Evolutionary conservation across 2,797 vertebrate species (phyloP), one percentile per base, ranked within the genome.

Genomic region (Sebastes elongatus): DNA sequence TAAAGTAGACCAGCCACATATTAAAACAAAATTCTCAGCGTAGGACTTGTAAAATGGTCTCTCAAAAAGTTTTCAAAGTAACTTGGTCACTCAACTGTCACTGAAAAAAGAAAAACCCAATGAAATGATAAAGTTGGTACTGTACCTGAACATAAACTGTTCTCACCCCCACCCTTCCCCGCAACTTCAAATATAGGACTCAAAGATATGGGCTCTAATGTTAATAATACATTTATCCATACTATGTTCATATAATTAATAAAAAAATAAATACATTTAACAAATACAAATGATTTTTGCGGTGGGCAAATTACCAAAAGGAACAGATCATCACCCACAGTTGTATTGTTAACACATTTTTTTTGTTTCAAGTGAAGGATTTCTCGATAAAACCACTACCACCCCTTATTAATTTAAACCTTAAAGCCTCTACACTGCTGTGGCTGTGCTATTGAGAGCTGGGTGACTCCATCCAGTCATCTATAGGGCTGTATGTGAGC

Each of bases 181-280:
- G 1, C 76, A 82, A 82, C 67, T 79, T 87, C 71, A 93, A 89
- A 91, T 79, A 91, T 83, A 89, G 88, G 88, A 92, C 74, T 91
- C 72, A 86, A 82, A 87, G 76, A 90, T 92, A 93, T 83, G 87
- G 87, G 81, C 86, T 93, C 84, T 89, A 88, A 76, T 78, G 83
- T 94, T 91, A 92, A 88, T 89, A 88, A 89, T 86, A 94, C 91
- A 93, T 88, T 68, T 92, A 92, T 92, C 85, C 82, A 89, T 93
- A 92, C 85, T 90, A 93, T 92, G 33, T 87, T 88, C 89, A 94
- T 94, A 93, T 92, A 93, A 94, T 94, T 93, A 93, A 93, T 94
- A 94, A 93, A 95, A 95, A 96, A 95, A 96, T 96, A 96, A 96
- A 96, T 95, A 96, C 90, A 94, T 94, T 94, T 91, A 93, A 96